Conservation (phyloP, 1,140 invertebrate genomes). For the Pseudomyrmex flavicornis region DNA sequence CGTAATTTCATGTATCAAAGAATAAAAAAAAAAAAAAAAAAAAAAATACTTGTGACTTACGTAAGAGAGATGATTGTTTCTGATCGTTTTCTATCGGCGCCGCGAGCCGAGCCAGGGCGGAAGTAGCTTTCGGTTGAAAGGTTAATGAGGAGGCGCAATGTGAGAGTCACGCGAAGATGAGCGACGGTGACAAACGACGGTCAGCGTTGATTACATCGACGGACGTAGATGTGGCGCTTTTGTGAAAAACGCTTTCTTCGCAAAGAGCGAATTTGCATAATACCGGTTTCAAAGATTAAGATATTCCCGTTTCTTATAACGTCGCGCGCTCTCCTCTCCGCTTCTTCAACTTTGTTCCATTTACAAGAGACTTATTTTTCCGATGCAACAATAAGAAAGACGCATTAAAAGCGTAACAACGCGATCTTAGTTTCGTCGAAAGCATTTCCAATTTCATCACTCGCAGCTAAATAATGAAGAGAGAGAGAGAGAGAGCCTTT, state of each 20-base stretch:
- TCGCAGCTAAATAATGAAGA: not conserved
- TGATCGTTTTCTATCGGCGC: constrained; percentile 22
- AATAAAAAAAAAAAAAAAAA: no score
- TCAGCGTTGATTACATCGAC: constrained; percentile 33
- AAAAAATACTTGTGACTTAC: not conserved
- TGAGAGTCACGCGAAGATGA: constrained; percentile 55
- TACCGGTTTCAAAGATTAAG: constrained; percentile 10
- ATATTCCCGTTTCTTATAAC: not conserved
- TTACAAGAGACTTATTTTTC: not conserved
- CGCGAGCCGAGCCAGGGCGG: constrained; percentile 18
- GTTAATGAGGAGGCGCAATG: constrained; percentile 51
- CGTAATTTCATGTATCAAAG: no score
- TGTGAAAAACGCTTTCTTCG: constrained; percentile 2
- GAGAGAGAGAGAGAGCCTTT: constrained; percentile 11
- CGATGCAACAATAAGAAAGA: not conserved
- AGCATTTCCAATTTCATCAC: constrained; percentile 31
- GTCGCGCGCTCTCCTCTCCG: no score
- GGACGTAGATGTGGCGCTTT: constrained; percentile 16
- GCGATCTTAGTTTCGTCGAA: constrained; percentile 22
- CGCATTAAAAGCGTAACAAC: not conserved
- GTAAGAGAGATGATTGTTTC: constrained; percentile 37
- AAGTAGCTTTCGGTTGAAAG: constrained; percentile 54
- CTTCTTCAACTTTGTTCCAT: no score
- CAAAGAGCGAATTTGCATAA: constrained; percentile 40
- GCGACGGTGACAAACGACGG: constrained; percentile 47